Evolutionary conservation across 2,888 invertebrate genomes (phyloP).

Genomic region (Malacosoma neustria): DNA sequence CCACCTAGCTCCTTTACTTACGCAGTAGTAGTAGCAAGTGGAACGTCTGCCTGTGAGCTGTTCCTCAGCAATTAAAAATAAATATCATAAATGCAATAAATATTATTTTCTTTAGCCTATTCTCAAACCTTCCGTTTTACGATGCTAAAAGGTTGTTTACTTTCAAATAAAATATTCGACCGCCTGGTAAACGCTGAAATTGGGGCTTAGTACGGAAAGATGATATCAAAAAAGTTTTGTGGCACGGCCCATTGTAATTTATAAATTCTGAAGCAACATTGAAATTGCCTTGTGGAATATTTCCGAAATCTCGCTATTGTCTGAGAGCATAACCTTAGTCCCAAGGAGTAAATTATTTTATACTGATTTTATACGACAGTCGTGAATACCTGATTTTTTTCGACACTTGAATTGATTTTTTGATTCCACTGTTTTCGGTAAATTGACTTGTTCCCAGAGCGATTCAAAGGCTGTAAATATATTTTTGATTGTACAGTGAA

Average conservation of each 20-base stretch:
- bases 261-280: constrained; percentile 24
- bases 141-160: constrained; percentile 3
- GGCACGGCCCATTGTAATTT: constrained; percentile 20
- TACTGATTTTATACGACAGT: constrained; percentile 12
- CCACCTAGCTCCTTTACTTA: too few species aligned
- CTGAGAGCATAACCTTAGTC: constrained; percentile 16
- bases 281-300: constrained; percentile 28
- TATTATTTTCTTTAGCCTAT: too few species aligned
- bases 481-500: not conserved
- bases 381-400: constrained; percentile 13
- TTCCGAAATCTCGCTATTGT: constrained; percentile 23
- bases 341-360: constrained; percentile 5
- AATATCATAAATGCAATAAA: too few species aligned
- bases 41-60: too few species aligned
- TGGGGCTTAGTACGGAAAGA: constrained; percentile 15
- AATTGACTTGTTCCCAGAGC: not conserved
- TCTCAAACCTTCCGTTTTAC: not conserved
- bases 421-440: not conserved
- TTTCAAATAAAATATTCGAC: constrained; percentile 6
- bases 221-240: constrained; percentile 30
- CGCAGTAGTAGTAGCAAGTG: too few species aligned
- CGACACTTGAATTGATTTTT: constrained; percentile 2
- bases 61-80: too few species aligned
- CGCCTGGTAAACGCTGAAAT: constrained; percentile 17
- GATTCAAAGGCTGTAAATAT: not conserved